A percentile compares a stretch with the other conserved stretches of the same genome.
Evolutionary conservation across 2,113 vertebrate species (phyloP).

Genomic region (Ibidorhyncha struthersii): DNA sequence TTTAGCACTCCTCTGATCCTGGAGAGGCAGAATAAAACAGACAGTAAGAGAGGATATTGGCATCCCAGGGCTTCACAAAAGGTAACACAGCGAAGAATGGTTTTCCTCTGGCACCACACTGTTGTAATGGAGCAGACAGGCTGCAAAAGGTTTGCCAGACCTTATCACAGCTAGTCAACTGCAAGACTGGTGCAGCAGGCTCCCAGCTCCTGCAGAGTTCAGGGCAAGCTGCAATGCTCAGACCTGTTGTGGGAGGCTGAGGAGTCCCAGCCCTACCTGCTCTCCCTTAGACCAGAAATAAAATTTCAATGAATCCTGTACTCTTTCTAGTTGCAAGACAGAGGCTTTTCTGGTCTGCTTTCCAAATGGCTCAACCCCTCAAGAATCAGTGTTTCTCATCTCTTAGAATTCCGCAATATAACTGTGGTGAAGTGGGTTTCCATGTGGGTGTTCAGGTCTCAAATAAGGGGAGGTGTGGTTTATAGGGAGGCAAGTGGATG

Average conservation of each 20-base stretch:
- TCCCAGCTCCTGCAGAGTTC: background rate
- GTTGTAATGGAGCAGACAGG: background rate
- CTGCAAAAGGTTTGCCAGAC: background rate
- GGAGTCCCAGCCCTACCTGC: background rate
- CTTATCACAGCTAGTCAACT: background rate
- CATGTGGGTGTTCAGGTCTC: background rate
- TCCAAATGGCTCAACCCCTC: background rate
- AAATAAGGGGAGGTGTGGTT: background rate
- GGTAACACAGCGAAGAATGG: background rate
- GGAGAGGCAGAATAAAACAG: background rate
- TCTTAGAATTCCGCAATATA: background rate
- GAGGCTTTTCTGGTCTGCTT: background rate
- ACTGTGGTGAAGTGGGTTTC: background rate
- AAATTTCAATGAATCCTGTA: background rate
- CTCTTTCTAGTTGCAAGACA: background rate
- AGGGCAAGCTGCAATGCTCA: background rate
- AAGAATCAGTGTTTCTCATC: background rate
- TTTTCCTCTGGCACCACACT: background rate
- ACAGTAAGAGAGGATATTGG: background rate
- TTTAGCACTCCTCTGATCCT: slow-evolving; percentile 14
- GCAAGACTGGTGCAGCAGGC: background rate
- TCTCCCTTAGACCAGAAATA: background rate
- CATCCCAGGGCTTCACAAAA: background rate
- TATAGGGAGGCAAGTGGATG: background rate
- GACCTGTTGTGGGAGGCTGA: background rate